phyloP scores from a whole-genome alignment of 2,113 vertebrate species.

The Spermophilus dauricus region DNA sequence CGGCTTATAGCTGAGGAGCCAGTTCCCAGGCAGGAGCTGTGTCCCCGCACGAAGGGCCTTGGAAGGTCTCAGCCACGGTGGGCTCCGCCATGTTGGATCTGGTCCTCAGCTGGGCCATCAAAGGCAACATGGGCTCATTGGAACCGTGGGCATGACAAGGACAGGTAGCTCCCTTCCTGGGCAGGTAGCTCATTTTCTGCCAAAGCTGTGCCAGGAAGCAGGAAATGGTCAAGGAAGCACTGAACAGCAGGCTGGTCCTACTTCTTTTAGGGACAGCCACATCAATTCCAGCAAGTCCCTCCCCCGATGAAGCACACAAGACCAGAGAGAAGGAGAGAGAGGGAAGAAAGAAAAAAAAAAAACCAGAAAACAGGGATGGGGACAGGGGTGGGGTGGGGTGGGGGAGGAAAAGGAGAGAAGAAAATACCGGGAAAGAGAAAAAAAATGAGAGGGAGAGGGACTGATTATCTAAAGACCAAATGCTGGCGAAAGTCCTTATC shows the following conservation, averaged over 20 bases:
- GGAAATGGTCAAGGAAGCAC: neutral
- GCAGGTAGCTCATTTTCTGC: neutral
- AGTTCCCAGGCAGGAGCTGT: neutral
- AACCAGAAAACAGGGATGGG: too few species aligned
- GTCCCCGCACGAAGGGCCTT: accelerated
- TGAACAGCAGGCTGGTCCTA: neutral
- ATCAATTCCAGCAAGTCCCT: neutral
- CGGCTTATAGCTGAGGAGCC: neutral
- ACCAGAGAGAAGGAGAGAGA: too few species aligned
- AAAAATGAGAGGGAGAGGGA: neutral
- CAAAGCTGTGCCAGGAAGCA: neutral
- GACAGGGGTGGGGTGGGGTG: too few species aligned
- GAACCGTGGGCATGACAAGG: neutral
- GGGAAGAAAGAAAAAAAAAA: neutral
- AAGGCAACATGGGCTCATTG: accelerated
- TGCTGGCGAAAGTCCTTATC: conserved; percentile 77
- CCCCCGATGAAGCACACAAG: neutral
- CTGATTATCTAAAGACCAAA: conserved; percentile 54
- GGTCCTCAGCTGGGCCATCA: neutral
- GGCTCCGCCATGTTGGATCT: neutral
- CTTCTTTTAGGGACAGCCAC: neutral
- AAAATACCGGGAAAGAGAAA: too few species aligned
- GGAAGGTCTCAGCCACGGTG: accelerated
- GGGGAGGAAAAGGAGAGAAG: neutral
- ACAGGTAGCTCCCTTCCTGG: neutral